phyloP scores from a whole-genome alignment of 2,888 invertebrate genomes.

The Andrena dorsata region DNA sequence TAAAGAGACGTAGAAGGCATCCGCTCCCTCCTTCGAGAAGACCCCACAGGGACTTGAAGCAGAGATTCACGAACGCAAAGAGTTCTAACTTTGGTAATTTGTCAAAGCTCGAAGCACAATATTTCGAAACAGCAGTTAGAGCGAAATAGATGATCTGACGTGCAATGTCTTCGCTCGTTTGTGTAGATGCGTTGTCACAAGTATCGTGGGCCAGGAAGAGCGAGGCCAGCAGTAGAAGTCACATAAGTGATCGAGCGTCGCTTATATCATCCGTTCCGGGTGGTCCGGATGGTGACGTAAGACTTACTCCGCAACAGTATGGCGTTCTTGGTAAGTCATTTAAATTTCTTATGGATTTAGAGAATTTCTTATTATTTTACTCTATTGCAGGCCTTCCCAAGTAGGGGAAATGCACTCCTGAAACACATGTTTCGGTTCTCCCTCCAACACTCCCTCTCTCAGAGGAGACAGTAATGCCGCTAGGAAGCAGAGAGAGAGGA shows the following conservation, averaged over 20 bases:
- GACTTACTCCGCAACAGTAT: conserved; percentile 93
- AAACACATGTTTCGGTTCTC: no score
- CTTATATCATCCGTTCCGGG: conserved; percentile 83
- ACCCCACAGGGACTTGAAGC: conserved; percentile 78
- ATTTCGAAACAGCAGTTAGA: no score
- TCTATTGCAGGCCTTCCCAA: no score
- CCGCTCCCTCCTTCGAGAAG: conserved; percentile 79
- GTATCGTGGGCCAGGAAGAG: conserved; percentile 83
- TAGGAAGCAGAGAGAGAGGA: no score
- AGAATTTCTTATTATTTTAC: neutral
- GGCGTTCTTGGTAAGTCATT: conserved; percentile 95
- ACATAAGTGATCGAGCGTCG: conserved; percentile 82
- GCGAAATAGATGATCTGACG: neutral
- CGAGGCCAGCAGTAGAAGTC: conserved; percentile 82
- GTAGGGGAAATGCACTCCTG: no score
- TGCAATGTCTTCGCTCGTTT: neutral
- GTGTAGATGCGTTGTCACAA: conserved; percentile 81
- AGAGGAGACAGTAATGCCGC: no score
- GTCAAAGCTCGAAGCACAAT: no score
- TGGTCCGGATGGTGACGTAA: conserved; percentile 87
- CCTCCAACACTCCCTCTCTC: no score
- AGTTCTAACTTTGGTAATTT: conserved; percentile 82
- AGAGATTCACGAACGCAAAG: conserved; percentile 79
- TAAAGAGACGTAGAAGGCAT: conserved; percentile 88
- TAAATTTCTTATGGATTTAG: neutral